Conservation (phyloP, 1,140 invertebrate species). For the Heliothis subflexa region DNA sequence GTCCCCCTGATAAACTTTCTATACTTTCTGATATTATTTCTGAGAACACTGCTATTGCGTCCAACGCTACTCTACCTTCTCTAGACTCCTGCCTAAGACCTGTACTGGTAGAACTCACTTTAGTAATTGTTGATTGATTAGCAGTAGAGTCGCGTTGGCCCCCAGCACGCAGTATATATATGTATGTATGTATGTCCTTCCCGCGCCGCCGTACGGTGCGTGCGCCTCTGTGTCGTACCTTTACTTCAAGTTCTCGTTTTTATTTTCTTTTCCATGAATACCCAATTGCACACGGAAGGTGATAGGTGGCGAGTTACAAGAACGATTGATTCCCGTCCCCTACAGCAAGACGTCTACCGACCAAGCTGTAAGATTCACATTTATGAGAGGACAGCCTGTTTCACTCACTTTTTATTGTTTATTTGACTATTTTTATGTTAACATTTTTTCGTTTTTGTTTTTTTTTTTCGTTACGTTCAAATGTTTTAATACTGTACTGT, state of each 20-base stretch:
- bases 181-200: constrained; percentile 38
- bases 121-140: not conserved
- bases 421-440: constrained; percentile 62
- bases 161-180: constrained; percentile 51
- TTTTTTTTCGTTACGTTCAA: constrained; percentile 74
- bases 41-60: constrained; percentile 63
- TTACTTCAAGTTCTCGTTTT: constrained; percentile 85
- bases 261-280: constrained; percentile 91
- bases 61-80: constrained; percentile 64
- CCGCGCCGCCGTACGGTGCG: constrained; percentile 43
- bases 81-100: not conserved
- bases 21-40: constrained; percentile 63
- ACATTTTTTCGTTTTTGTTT: constrained; percentile 58
- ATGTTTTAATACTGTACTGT: constrained; percentile 72
- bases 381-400: constrained; percentile 60
- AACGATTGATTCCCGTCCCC: constrained; percentile 99
- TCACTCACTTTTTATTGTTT: constrained; percentile 76
- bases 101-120: not conserved
- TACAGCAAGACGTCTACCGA: constrained; percentile 99
- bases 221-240: constrained; percentile 71
- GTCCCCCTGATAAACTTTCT: constrained; percentile 60
- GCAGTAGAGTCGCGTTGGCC: constrained; percentile 48
- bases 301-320: constrained; percentile 99
- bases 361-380: constrained; percentile 96
- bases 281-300: constrained; percentile 93